phyloP scores from a whole-genome alignment of 2,113 vertebrate species.

The Cariama cristata region DNA sequence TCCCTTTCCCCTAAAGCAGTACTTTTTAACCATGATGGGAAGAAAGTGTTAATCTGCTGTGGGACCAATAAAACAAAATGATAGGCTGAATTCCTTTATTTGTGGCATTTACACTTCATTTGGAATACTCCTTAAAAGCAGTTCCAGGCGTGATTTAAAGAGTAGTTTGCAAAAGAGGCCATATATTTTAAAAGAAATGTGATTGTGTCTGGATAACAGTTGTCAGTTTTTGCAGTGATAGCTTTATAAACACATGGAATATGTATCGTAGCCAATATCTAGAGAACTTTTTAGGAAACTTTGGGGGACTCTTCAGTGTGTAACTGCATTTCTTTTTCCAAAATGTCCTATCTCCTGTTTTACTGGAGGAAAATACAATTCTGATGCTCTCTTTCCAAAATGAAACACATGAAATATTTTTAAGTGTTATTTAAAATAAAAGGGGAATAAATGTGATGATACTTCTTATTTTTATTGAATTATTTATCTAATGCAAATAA shows the following conservation, averaged over 20 bases:
- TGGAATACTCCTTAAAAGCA: neutral
- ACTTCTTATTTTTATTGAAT: neutral
- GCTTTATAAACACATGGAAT: neutral
- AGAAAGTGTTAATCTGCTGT: neutral
- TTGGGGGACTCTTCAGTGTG: rapidly evolving
- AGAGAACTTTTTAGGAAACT: neutral
- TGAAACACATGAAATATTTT: neutral
- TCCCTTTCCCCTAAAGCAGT: neutral
- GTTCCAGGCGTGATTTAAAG: neutral
- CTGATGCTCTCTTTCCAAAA: neutral
- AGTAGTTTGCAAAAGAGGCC: neutral
- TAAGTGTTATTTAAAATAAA: neutral
- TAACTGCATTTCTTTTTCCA: neutral
- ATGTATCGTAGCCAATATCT: neutral
- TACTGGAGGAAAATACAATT: neutral
- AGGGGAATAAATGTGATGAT: neutral
- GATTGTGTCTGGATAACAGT: neutral
- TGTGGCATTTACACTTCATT: neutral
- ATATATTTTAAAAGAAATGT: neutral
- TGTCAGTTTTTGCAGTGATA: neutral
- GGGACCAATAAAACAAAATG: neutral
- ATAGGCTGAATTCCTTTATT: neutral
- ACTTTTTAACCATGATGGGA: neutral
- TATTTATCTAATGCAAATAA: neutral
- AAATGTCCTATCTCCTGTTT: neutral